phyloP scores from a whole-genome alignment of 2,113 vertebrate genomes.

The Eudyptes chrysolophus region DNA sequence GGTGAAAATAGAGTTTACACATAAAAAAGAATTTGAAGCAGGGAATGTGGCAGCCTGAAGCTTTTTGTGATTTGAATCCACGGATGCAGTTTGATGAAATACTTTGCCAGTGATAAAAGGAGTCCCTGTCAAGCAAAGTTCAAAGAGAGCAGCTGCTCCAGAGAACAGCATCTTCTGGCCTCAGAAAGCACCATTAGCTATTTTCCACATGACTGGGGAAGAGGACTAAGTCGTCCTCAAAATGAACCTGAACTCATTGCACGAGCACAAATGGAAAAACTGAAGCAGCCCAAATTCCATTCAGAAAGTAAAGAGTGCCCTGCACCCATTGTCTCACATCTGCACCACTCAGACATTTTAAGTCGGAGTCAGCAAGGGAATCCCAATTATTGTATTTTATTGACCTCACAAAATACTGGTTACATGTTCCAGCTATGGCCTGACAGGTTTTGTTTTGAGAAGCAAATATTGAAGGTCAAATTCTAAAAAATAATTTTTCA shows the following conservation, averaged over 20 bases:
- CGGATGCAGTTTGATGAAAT: background rate
- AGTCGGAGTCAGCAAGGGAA: background rate
- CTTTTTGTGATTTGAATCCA: conserved; percentile 4
- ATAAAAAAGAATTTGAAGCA: background rate
- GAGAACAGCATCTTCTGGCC: conserved; percentile 2
- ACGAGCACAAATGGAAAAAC: background rate
- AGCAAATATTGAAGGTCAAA: background rate
- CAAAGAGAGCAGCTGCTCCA: conserved; percentile 14
- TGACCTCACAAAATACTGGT: background rate
- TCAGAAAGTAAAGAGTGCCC: background rate
- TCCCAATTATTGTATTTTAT: background rate
- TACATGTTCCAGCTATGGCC: background rate
- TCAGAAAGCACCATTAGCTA: background rate
- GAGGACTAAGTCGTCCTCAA: background rate
- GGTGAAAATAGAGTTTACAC: background rate
- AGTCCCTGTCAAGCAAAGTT: background rate
- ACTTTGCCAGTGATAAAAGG: background rate
- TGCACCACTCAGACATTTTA: background rate
- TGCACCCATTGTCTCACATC: background rate
- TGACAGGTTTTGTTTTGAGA: background rate
- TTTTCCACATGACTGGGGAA: background rate
- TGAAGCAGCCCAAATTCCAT: background rate
- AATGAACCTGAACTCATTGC: background rate
- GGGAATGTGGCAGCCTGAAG: background rate
- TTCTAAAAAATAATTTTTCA: background rate